These are phyloP conservation scores for Zaprionus tsacasi DNA, from an alignment of 1,140 invertebrate genomes.

Conservation along the genomic window DNA sequence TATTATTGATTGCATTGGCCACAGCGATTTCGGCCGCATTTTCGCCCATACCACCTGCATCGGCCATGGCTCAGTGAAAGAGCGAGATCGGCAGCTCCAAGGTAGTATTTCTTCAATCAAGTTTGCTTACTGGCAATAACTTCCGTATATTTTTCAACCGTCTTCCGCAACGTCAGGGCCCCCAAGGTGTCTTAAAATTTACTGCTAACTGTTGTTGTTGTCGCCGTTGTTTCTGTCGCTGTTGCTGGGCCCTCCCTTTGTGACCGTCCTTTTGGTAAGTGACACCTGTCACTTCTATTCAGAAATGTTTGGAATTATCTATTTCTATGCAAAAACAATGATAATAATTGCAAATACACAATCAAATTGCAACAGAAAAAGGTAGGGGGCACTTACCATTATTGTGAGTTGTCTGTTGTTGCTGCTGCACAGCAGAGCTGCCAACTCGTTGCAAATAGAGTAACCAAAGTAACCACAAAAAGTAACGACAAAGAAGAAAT, in stretches of 20 bases:
- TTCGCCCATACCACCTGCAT: constrained; percentile 36
- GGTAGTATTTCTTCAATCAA: constrained; percentile 38
- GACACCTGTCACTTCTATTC: constrained; percentile 26
- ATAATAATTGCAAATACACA: constrained; percentile 13
- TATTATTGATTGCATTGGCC: constrained; percentile 75
- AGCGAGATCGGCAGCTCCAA: constrained; percentile 21
- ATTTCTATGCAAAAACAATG: constrained; percentile 17
- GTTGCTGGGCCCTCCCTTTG: constrained; percentile 3
- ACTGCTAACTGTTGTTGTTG: constrained; percentile 16
- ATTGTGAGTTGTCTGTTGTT: constrained; percentile 43
- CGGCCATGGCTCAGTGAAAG: constrained; percentile 36
- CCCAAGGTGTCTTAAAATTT: constrained; percentile 27
- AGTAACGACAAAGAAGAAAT: constrained; percentile 12
- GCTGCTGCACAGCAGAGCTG: constrained; percentile 17
- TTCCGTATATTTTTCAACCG: constrained; percentile 34
- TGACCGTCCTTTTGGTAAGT: constrained; percentile 17
- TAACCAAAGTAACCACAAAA: constrained; percentile 7
- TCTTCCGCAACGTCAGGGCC: constrained; percentile 32
- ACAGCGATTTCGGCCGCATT: constrained; percentile 67
- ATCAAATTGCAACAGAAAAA: constrained; percentile 24
- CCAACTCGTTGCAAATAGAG: constrained; percentile 11
- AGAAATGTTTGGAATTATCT: constrained; percentile 8
- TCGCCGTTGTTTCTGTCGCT: not conserved
- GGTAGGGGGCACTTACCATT: constrained; percentile 38
- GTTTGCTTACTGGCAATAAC: constrained; percentile 30